Base-by-base conservation (phyloP, 2,797 vertebrate genomes). In the Rhabdophis nuchalis region DNA sequence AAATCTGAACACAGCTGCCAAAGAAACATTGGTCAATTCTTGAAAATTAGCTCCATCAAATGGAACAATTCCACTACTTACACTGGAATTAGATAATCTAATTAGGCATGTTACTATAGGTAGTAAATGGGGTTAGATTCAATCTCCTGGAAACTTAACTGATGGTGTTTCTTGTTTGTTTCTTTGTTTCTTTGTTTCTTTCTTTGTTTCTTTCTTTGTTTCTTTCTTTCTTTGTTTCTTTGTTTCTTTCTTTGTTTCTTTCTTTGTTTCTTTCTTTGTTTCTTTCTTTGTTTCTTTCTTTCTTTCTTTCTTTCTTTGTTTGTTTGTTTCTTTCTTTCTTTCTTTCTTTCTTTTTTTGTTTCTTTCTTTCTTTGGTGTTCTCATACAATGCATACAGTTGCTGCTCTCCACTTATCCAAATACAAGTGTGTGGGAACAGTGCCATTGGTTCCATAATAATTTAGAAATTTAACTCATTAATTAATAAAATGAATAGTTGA, bases 381-480 rank as follows among this genome's bases (percentile, higher is more conserved):
- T 72, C 68, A 72, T 72, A 72, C 16, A 16, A 72, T 16, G 18
- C n/a, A 72, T 72, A 36, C 16, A 72, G 14, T 36, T 68, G n/a
- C 64, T 9, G n/a, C 5, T 36, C 14, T 72, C 16, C n/a, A 72
- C 16, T 72, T 7, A 72, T n/a, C n/a, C n/a, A 72, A 72, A 18
- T 72, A 20, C 14, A 32, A 36, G 64, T 68, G 14, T 68, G n/a
- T 32, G 14, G n/a, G n/a, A 32, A 68, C 2, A 18, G 61, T 14
- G n/a, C 64, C n/a, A 16, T 16, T 32, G 14, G 64, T 32, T 32
- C 93, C 95, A 97, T 94, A 96, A 97, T 94, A 94, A 96, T 94
- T 97, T 96, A 95, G 68, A 90, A 95, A 94, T 93, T 96, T 92
- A 95, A 92, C 96, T 93, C 95, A 96, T 93, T 92, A 94, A 92